phyloP scores from a whole-genome alignment of 2,113 vertebrate genomes.

The Tringa solitaria region DNA sequence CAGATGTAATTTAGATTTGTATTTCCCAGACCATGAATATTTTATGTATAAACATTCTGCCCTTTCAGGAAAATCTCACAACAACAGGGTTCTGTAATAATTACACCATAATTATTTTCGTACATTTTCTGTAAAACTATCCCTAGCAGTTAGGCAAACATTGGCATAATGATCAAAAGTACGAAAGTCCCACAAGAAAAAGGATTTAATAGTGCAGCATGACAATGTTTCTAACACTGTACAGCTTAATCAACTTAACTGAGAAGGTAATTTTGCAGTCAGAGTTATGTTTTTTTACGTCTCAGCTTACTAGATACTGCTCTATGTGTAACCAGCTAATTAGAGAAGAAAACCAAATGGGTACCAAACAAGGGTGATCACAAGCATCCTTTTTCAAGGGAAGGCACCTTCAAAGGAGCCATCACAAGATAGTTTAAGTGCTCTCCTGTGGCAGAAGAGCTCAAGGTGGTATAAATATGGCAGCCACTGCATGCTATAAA shows the following conservation, averaged over 20 bases:
- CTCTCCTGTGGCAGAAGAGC: conserved; percentile 70
- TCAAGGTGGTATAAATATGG: conserved; percentile 55
- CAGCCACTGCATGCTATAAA: conserved; percentile 79
- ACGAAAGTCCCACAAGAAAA: conserved; percentile 21
- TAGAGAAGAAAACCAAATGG: conserved; percentile 72
- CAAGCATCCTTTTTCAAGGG: conserved; percentile 70
- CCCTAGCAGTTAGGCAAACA: conserved; percentile 31
- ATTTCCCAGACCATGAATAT: background rate
- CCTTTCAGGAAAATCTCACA: background rate
- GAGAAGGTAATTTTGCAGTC: conserved; percentile 7
- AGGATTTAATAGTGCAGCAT: conserved; percentile 44
- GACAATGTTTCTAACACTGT: conserved; percentile 19
- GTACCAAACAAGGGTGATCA: conserved; percentile 54
- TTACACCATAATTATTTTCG: background rate
- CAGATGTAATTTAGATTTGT: background rate
- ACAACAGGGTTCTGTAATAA: background rate
- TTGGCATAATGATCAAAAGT: conserved; percentile 36
- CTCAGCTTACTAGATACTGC: conserved; percentile 27
- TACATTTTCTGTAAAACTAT: background rate
- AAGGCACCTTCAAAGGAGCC: conserved; percentile 80
- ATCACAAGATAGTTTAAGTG: conserved; percentile 71
- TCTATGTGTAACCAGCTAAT: conserved; percentile 79
- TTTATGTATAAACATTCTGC: background rate
- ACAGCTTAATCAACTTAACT: conserved; percentile 62
- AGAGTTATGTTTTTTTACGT: conserved; percentile 22